Conservation (phyloP, 1,140 invertebrate genomes). For the Acromyrmex echinatior region DNA sequence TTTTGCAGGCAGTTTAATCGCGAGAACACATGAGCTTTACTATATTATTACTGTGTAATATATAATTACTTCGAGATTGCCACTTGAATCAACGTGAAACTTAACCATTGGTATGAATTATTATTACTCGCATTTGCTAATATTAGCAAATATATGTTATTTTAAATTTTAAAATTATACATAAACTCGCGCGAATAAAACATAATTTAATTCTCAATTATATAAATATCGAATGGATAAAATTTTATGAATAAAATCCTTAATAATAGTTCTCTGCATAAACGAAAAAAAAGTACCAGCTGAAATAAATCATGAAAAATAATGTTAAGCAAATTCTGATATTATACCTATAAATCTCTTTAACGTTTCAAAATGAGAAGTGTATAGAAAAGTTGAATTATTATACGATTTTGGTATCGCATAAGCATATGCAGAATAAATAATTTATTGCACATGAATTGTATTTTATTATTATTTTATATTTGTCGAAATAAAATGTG, state of each 20-base stretch:
- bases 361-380: neutral
- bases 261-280: neutral
- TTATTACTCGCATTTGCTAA: neutral
- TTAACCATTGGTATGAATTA: neutral
- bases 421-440: neutral
- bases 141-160: neutral
- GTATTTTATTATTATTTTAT: neutral
- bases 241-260: neutral
- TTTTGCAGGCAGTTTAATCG: neutral
- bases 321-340: slow-evolving; percentile 20
- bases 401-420: neutral
- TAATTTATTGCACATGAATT: neutral
- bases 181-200: neutral
- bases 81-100: neutral
- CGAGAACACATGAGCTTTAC: neutral
- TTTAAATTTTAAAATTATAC: neutral
- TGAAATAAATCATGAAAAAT: neutral
- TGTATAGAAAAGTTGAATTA: neutral
- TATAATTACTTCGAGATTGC: neutral
- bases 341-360: neutral
- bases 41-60: neutral
- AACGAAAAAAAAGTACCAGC: neutral
- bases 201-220: neutral
- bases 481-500: neutral
- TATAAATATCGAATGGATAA: neutral